A percentile compares a stretch with the other conserved stretches of the same genome.
Conservation (phyloP, 92 coral and sea anemone genomes). For the Parazoanthus darwini region DNA sequence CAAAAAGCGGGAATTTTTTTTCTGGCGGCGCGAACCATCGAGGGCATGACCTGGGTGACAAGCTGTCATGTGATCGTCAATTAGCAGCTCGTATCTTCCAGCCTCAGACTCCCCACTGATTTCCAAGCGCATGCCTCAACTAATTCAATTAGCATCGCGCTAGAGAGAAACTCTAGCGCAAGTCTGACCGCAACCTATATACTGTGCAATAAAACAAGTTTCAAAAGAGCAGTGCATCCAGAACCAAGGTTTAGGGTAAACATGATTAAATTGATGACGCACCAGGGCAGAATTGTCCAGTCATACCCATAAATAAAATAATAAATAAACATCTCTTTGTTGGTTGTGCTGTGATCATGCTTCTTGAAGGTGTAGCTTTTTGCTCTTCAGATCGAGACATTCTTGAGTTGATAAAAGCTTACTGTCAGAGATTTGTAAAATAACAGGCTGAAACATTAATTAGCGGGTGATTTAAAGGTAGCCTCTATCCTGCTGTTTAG, state of each 20-base stretch:
- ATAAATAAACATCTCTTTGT: not conserved
- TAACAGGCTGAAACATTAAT: not conserved
- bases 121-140: slow-evolving; percentile 4
- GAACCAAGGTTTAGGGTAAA: not conserved
- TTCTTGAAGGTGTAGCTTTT: not conserved
- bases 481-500: not conserved
- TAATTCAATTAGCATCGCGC: too few species aligned
- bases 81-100: slow-evolving; percentile 3
- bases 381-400: not conserved
- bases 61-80: slow-evolving; percentile 17
- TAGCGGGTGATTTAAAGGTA: not conserved
- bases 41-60: slow-evolving; percentile 14
- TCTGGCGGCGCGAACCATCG: too few species aligned
- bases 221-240: too few species aligned
- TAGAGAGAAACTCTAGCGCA: too few species aligned
- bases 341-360: not conserved
- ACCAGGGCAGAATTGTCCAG: not conserved
- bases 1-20: not conserved
- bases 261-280: not conserved
- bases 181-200: too few species aligned
- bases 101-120: slow-evolving; percentile 23
- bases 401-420: not conserved
- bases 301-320: not conserved
- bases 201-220: too few species aligned
- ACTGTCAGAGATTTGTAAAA: not conserved